Percentiles rank a stretch among this genome's conserved stretches.
phyloP scores from a whole-genome alignment of 2,113 vertebrate species.

The Lepisosteus osseus region DNA sequence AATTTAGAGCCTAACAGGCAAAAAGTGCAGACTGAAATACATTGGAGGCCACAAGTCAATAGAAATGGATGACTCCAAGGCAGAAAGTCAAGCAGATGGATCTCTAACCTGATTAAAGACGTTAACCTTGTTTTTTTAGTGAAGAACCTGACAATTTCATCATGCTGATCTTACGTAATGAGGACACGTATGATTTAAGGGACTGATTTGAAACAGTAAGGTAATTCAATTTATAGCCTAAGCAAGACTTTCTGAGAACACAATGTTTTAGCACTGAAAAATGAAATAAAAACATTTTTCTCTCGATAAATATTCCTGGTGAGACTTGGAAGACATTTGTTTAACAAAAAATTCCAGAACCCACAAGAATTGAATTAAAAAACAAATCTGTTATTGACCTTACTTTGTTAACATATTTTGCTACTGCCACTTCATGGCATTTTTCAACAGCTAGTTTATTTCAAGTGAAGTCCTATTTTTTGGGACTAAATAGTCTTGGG shows the following conservation, averaged over 20 bases:
- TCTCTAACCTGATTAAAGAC: background rate
- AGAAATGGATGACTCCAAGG: background rate
- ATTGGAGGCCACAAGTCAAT: constrained; percentile 6
- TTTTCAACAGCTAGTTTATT: too few species aligned
- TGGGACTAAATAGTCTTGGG: too few species aligned
- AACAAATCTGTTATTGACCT: too few species aligned
- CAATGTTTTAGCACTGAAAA: too few species aligned
- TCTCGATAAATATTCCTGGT: too few species aligned
- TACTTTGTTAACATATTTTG: too few species aligned
- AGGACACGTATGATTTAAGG: background rate
- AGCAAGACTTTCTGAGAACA: background rate
- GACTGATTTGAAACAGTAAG: background rate
- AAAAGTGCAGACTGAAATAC: constrained; percentile 10
- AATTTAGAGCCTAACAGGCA: constrained; percentile 1
- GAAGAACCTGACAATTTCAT: background rate
- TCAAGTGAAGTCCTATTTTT: too few species aligned
- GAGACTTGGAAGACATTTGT: too few species aligned
- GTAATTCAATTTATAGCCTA: background rate
- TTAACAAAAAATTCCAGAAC: too few species aligned
- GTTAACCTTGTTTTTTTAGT: background rate
- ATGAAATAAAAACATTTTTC: too few species aligned
- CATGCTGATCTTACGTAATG: background rate
- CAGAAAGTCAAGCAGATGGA: background rate
- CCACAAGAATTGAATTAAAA: too few species aligned
- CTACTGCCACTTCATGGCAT: too few species aligned